phyloP scores from a whole-genome alignment of 2,888 invertebrate genomes.

The Hypselothyrea guttata region DNA sequence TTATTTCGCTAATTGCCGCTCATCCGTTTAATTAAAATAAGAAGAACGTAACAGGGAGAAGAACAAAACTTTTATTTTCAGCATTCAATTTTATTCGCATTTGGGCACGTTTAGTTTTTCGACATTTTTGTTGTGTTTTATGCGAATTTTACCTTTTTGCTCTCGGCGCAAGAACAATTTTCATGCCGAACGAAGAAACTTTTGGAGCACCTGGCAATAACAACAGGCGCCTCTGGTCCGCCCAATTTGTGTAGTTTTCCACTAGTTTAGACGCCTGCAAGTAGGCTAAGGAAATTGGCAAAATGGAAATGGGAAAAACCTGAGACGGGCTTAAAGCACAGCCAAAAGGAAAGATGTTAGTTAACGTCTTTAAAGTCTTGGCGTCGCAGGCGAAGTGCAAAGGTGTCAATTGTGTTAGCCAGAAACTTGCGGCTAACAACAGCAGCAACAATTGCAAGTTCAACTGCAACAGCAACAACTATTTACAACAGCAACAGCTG shows the following conservation, averaged over 20 bases:
- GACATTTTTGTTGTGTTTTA: not conserved
- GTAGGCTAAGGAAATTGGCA: slow-evolving; percentile 38
- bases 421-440: slow-evolving; percentile 63
- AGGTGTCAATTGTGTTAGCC: slow-evolving; percentile 67
- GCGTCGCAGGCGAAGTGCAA: slow-evolving; percentile 33
- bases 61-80: slow-evolving; percentile 43
- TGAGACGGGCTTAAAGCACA: not conserved
- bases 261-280: slow-evolving; percentile 10
- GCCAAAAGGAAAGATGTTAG: too few species aligned
- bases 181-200: slow-evolving; percentile 53
- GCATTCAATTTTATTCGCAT: slow-evolving; percentile 50
- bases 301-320: too few species aligned
- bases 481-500: slow-evolving; percentile 48
- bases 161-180: slow-evolving; percentile 43
- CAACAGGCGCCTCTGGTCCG: slow-evolving; percentile 41
- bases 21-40: slow-evolving; percentile 76
- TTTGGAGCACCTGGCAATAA: slow-evolving; percentile 63
- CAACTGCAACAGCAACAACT: slow-evolving; percentile 15
- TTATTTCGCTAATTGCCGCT: slow-evolving; percentile 76
- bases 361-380: too few species aligned
- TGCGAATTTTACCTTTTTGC: not conserved
- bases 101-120: slow-evolving; percentile 71
- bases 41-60: slow-evolving; percentile 63
- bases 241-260: slow-evolving; percentile 1
- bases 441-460: slow-evolving; percentile 16